Evolutionary conservation across 2,797 vertebrate genomes (phyloP).

Genomic region (Tapera naevia): DNA sequence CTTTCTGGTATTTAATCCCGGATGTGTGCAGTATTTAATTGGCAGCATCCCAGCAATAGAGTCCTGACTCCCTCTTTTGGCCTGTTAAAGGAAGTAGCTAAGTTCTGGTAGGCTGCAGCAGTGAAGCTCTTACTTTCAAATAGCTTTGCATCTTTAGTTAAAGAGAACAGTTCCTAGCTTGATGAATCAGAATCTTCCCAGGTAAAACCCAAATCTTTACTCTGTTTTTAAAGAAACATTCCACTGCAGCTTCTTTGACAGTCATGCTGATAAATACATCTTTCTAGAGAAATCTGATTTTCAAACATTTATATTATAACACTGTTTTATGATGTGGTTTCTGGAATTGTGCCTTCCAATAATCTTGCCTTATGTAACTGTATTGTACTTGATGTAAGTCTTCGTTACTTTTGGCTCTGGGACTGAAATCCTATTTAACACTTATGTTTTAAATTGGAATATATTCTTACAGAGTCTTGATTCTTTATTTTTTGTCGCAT

Average conservation of each 20-base stretch:
- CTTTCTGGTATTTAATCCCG: neutral
- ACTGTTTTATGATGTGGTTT: neutral
- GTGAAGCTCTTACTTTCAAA: neutral
- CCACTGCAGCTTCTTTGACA: neutral
- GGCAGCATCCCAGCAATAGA: neutral
- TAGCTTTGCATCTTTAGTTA: neutral
- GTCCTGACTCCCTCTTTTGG: neutral
- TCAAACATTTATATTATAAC: neutral
- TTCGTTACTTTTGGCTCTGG: neutral
- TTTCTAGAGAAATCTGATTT: neutral
- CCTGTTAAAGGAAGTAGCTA: neutral
- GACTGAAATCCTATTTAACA: neutral
- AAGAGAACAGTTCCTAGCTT: neutral
- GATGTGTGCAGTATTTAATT: neutral
- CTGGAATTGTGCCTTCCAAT: neutral
- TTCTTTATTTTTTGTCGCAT: rapidly evolving
- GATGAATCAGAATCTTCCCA: neutral
- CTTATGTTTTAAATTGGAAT: neutral
- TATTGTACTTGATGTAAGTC: neutral
- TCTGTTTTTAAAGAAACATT: neutral
- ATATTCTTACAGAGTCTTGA: neutral
- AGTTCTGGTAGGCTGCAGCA: neutral
- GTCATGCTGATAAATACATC: neutral
- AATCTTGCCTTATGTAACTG: neutral
- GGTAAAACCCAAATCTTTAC: neutral